These are phyloP conservation scores for Phenganax marumi DNA, from an alignment of 92 coral and sea anemone genomes.

Conservation along the genomic window DNA sequence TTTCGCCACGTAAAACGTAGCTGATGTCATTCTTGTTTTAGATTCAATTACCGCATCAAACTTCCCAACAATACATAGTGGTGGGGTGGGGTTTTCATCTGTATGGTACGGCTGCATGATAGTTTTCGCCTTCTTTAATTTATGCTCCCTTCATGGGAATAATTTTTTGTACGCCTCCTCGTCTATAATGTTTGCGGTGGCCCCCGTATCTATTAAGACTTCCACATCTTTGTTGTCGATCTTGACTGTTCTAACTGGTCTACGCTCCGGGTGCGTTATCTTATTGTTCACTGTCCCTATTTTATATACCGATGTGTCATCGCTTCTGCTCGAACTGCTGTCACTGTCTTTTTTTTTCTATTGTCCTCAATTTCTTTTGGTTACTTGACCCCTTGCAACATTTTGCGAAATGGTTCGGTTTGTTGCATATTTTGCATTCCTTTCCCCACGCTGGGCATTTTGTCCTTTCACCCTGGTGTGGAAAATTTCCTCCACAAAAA, in stretches of 20 bases:
- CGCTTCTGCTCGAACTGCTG: background rate
- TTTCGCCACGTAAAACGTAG: constrained; percentile 15
- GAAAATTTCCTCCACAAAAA: background rate
- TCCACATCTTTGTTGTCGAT: background rate
- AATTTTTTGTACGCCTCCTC: background rate
- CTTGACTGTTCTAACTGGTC: constrained; percentile 14
- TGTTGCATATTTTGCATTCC: background rate
- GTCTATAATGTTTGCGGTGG: constrained; percentile 12
- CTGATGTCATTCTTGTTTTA: constrained; percentile 24
- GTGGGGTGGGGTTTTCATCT: background rate
- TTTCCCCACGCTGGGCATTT: background rate
- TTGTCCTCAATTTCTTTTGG: background rate
- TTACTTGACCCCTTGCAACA: background rate
- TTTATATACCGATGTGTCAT: background rate
- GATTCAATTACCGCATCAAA: constrained; percentile 42
- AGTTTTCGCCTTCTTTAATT: background rate
- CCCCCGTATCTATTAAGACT: constrained; percentile 18
- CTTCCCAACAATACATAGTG: constrained; percentile 26
- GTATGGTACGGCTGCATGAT: background rate
- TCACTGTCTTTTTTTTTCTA: constrained; percentile 10
- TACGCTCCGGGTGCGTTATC: background rate
- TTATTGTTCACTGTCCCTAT: background rate
- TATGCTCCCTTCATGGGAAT: background rate
- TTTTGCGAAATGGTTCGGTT: background rate
- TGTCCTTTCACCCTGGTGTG: background rate